Conservation (phyloP, 92 coral and sea anemone genomes). For the Parazoanthus darwini region DNA sequence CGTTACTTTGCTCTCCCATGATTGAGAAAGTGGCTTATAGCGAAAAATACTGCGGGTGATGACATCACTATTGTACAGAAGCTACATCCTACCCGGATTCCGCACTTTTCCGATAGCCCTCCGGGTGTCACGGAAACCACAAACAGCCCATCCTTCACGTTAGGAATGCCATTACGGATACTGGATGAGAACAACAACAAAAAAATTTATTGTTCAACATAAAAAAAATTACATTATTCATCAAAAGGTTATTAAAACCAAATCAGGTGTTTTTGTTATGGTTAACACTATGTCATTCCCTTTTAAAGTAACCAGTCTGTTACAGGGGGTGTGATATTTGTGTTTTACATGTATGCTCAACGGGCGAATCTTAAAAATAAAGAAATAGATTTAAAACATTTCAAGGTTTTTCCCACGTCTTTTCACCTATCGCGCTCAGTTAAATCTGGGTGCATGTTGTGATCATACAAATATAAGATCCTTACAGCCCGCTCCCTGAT, state of each 20-base stretch:
- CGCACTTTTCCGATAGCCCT: slow-evolving; percentile 86
- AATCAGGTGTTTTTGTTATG: background rate
- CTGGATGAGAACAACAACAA: slow-evolving; percentile 31
- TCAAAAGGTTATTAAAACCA: background rate
- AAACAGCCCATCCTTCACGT: slow-evolving; percentile 74
- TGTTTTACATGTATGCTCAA: too few species aligned
- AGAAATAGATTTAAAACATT: too few species aligned
- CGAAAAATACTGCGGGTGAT: background rate
- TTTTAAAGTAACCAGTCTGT: too few species aligned
- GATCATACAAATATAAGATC: background rate
- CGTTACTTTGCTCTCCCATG: too few species aligned
- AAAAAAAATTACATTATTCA: too few species aligned
- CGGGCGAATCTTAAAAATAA: too few species aligned
- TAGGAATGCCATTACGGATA: slow-evolving; percentile 94
- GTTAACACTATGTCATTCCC: background rate
- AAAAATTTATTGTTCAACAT: background rate
- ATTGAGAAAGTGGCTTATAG: too few species aligned
- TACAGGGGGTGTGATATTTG: too few species aligned
- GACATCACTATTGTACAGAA: background rate
- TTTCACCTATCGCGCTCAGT: too few species aligned
- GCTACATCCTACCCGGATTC: slow-evolving; percentile 68
- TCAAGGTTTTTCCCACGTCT: too few species aligned
- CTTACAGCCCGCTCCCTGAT: background rate
- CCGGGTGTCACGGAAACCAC: slow-evolving; percentile 81
- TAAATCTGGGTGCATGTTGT: too few species aligned